Base-by-base conservation (phyloP, 2,888 invertebrate genomes). In the Cyrtodaria siliqua region DNA sequence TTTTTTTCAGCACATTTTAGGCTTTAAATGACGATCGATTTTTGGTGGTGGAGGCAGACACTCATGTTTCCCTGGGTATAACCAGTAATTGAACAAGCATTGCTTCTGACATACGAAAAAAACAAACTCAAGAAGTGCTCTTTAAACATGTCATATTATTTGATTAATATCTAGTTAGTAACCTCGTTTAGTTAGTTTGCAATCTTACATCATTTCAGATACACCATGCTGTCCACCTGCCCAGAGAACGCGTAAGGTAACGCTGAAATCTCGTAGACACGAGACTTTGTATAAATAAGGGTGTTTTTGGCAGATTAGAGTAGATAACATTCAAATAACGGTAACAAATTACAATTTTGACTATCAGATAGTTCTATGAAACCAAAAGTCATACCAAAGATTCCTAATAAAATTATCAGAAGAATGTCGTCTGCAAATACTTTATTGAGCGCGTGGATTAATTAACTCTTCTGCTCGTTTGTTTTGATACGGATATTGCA, bases 241-340 rank as follows among this genome's bases (percentile, higher is more conserved):
- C 18, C 23, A 18, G 24, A 49, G 55, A 70, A 9, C 20, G 20
- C 33, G 44, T 18, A 16, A 9, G 44, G 20, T 18, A 44, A 4
- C 8, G 50, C 52, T 55, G 55, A 72, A 67, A 69, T 80, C 80
- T 71, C 80, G 73, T 20, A 59, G 70, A 73, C 80, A 77, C 80
- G 80, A 80, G 80, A 77, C 76, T 73, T 70, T 73, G 80, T 80
- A 80, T 73, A 76, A 72, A 77, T 70, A 80, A 62, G 73, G 70
- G 73, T 62, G 76, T 60, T 76, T 67, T 77, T 72, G 62, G 44
- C 70, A 76, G 73, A 76, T 70, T 57, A 56, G 26, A 4, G 18
- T 52, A 59, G 80, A 80, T 80, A 80, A 73, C 66, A 70, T 73
- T 61, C 69, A 78, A 52, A 49, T 69, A 49, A 68, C 64, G 52